phyloP scores from a whole-genome alignment of 2,888 invertebrate genomes.

The Coelopa pilipes region DNA sequence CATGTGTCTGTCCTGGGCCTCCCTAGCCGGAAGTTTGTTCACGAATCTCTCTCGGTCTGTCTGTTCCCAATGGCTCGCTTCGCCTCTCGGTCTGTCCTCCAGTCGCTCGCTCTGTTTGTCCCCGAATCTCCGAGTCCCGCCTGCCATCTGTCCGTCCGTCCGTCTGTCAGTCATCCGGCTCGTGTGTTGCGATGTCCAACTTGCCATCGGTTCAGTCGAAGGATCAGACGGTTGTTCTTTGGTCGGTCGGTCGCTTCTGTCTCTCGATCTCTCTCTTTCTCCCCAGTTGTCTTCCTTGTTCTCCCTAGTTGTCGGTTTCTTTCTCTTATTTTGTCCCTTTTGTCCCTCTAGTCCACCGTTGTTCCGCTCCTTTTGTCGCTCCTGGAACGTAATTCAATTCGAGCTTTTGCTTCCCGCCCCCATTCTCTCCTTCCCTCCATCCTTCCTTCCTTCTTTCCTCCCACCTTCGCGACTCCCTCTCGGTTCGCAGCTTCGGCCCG shows the following conservation, averaged over 20 bases:
- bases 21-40: too few species aligned
- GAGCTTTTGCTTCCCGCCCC: conserved; percentile 44
- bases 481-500: conserved; percentile 44
- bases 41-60: not conserved
- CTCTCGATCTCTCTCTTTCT: not conserved
- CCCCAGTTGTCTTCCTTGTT: not conserved
- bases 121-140: too few species aligned
- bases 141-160: too few species aligned
- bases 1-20: too few species aligned
- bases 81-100: too few species aligned
- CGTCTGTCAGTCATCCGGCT: too few species aligned
- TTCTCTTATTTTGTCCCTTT: not conserved
- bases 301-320: not conserved
- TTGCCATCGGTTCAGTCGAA: too few species aligned
- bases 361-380: conserved; percentile 26
- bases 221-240: not conserved
- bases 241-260: not conserved
- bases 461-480: conserved; percentile 9
- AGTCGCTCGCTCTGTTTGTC: too few species aligned
- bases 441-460: too few species aligned
- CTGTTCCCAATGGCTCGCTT: too few species aligned
- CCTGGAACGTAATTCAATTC: conserved; percentile 52
- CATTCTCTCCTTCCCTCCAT: too few species aligned
- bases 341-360: not conserved
- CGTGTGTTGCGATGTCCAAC: too few species aligned